A percentile compares a stretch with the other conserved stretches of the same genome.
phyloP scores from a whole-genome alignment of 2,888 invertebrate species.

The Plebejus melissa region DNA sequence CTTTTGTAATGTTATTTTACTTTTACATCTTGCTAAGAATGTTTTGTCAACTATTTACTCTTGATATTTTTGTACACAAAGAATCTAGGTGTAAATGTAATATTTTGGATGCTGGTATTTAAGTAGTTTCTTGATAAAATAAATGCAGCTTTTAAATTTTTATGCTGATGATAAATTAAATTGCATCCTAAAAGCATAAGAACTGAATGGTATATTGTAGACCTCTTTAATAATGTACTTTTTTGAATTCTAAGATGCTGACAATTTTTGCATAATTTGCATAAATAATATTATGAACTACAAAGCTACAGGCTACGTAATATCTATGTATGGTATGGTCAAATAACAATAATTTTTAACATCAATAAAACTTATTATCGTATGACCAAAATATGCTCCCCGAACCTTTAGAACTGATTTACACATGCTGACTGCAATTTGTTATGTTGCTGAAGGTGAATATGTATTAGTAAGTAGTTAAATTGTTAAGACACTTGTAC shows the following conservation, averaged over 20 bases:
- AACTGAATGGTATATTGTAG: background rate
- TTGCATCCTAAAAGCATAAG: background rate
- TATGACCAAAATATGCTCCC: background rate
- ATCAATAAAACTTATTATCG: background rate
- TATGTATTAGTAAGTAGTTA: background rate
- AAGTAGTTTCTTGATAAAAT: background rate
- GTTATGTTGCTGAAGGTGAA: background rate
- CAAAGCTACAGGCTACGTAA: too few species aligned
- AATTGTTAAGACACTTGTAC: constrained; percentile 20
- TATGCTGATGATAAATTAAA: background rate
- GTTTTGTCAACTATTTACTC: background rate
- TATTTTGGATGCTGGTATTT: background rate
- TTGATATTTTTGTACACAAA: background rate
- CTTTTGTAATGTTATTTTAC: background rate
- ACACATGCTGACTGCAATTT: constrained; percentile 1
- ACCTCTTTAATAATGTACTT: background rate
- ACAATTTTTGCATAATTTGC: background rate
- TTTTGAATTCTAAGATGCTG: background rate
- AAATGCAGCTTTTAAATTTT: background rate
- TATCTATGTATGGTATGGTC: background rate
- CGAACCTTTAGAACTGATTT: background rate
- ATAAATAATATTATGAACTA: too few species aligned
- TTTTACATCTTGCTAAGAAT: background rate
- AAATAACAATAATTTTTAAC: background rate
- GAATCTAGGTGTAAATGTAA: background rate